These are phyloP conservation scores for Dermochelys coriacea DNA, from an alignment of 2,797 vertebrate genomes.

Conservation along the genomic window DNA sequence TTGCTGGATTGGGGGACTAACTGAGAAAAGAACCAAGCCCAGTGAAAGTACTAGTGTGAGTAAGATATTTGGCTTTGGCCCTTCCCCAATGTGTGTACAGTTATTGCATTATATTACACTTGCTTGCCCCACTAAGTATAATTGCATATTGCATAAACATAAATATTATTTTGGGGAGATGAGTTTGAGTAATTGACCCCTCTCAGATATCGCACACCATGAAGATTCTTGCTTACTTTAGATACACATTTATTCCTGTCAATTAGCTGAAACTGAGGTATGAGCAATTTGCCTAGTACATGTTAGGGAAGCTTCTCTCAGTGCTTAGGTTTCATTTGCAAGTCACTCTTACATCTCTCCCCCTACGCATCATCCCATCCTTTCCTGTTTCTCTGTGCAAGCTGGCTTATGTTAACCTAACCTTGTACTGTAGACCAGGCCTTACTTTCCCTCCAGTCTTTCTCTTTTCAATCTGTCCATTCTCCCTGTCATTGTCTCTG, in stretches of 20 bases:
- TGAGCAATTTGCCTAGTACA: background rate
- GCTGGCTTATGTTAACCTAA: background rate
- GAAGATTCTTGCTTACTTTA: background rate
- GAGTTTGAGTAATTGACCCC: background rate
- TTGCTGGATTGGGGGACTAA: fast-evolving
- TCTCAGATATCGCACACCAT: background rate
- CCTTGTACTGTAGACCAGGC: background rate
- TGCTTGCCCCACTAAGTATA: fast-evolving
- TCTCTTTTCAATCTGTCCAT: background rate
- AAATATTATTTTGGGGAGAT: background rate
- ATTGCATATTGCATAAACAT: background rate
- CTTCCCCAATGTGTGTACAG: fast-evolving
- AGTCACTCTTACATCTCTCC: background rate
- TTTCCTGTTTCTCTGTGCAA: background rate
- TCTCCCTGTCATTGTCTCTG: background rate
- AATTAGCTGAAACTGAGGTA: background rate
- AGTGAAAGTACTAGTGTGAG: background rate
- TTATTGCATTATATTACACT: background rate
- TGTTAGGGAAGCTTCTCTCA: background rate
- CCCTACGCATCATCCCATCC: background rate
- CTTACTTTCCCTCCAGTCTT: background rate
- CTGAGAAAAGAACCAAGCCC: background rate
- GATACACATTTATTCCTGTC: background rate
- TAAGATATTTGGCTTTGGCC: background rate
- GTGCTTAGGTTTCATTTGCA: background rate